phyloP scores from a whole-genome alignment of 2,113 vertebrate genomes.

The Mormyrus lacerda region DNA sequence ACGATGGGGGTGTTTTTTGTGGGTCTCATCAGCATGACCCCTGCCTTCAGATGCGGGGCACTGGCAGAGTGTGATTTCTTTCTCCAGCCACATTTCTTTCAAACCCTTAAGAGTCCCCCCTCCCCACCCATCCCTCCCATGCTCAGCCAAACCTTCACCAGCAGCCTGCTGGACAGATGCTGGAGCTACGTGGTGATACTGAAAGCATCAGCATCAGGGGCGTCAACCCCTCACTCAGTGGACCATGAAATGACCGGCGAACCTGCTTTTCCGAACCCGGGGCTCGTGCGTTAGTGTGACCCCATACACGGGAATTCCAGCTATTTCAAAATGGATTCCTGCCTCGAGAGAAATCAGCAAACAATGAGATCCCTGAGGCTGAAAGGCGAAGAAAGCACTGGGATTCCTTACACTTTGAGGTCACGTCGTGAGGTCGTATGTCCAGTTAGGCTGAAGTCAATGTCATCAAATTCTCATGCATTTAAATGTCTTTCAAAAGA shows the following conservation, averaged over 20 bases:
- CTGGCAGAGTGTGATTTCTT: neutral
- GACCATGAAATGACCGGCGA: neutral
- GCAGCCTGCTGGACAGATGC: neutral
- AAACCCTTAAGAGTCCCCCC: neutral
- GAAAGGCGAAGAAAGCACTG: neutral
- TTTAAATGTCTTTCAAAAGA: neutral
- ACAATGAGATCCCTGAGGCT: neutral
- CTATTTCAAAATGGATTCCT: neutral
- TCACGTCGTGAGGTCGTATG: neutral
- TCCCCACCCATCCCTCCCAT: neutral
- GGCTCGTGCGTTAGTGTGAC: neutral
- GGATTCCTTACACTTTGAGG: neutral
- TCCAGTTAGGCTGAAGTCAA: neutral
- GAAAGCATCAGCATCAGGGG: neutral
- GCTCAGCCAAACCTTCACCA: neutral
- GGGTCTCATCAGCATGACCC: neutral
- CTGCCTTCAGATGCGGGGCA: neutral
- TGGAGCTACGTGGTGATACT: neutral
- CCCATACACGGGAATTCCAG: constrained; percentile 3
- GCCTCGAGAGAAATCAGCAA: neutral
- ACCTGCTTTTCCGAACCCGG: neutral
- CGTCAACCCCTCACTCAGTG: neutral
- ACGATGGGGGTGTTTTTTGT: neutral
- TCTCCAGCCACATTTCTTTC: neutral
- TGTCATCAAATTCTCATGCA: neutral